Evolutionary conservation across 2,797 vertebrate genomes (phyloP).

Genomic region (Sebastes steindachneri): DNA sequence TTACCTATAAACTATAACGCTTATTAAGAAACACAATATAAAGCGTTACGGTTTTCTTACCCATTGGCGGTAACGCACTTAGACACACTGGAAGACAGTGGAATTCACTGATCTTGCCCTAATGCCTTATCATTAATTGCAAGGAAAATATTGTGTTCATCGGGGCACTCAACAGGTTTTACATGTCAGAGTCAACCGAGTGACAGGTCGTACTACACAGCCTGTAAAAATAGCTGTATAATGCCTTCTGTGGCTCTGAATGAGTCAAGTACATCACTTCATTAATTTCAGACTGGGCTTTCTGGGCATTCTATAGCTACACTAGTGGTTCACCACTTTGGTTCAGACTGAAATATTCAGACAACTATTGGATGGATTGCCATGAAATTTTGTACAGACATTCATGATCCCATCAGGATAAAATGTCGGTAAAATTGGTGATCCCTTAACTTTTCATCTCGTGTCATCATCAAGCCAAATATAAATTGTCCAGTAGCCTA

Average conservation of each 20-base stretch:
- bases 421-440: not conserved
- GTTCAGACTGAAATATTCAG: not conserved
- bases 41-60: not conserved
- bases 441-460: not conserved
- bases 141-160: not conserved
- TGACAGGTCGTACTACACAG: not conserved
- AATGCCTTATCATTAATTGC: not conserved
- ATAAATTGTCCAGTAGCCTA: not conserved
- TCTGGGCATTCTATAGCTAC: not conserved
- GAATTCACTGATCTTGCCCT: not conserved
- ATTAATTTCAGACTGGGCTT: conserved; percentile 7
- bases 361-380: not conserved
- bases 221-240: conserved; percentile 9
- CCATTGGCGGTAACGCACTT: not conserved
- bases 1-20: too few relatives aligned
- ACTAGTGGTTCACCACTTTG: not conserved
- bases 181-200: conserved; percentile 8
- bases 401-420: not conserved
- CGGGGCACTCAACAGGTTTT: not conserved
- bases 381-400: not conserved
- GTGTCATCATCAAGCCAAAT: not conserved
- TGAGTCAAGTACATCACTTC: conserved; percentile 1
- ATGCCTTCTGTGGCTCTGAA: conserved; percentile 12
- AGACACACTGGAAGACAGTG: not conserved
- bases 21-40: too few relatives aligned